Conservation (phyloP, 2,888 invertebrate genomes). For the Cremastinae sp. region DNA sequence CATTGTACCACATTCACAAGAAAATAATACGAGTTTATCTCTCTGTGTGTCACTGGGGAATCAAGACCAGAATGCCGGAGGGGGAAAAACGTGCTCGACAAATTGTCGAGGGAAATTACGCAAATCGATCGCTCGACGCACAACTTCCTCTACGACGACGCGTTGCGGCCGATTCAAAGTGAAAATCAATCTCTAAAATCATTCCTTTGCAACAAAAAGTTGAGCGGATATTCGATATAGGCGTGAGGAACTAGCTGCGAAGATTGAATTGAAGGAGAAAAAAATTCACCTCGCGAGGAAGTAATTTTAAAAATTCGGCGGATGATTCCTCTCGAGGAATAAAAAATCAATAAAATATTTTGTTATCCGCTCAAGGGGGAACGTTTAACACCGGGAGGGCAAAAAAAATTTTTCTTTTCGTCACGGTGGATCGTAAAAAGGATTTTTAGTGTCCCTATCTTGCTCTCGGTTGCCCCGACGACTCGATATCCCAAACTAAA, state of each 20-base stretch:
- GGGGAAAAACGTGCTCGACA: constrained; percentile 27
- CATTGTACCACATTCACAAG: constrained; percentile 32
- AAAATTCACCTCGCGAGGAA: too few species aligned
- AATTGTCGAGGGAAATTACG: constrained; percentile 40
- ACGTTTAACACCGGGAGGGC: not conserved
- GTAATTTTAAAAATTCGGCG: too few species aligned
- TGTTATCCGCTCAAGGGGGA: too few species aligned
- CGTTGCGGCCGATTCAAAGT: not conserved
- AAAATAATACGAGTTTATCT: constrained; percentile 10
- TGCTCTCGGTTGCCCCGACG: constrained; percentile 39
- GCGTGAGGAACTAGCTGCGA: too few species aligned
- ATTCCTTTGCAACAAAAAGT: too few species aligned
- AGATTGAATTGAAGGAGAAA: too few species aligned
- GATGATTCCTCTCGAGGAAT: too few species aligned
- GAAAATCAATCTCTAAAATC: not conserved
- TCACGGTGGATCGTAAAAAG: constrained; percentile 33
- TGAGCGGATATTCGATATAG: too few species aligned
- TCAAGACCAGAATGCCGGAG: constrained; percentile 5
- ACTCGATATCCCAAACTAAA: constrained; percentile 16
- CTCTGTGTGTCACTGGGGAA: constrained; percentile 57
- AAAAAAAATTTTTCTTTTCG: constrained; percentile 13
- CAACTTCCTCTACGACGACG: not conserved
- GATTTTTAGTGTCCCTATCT: constrained; percentile 35
- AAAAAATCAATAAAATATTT: too few species aligned
- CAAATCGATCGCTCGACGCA: constrained; percentile 41